phyloP scores from a whole-genome alignment of 1,140 invertebrate species.

The Drosophila seguyi region DNA sequence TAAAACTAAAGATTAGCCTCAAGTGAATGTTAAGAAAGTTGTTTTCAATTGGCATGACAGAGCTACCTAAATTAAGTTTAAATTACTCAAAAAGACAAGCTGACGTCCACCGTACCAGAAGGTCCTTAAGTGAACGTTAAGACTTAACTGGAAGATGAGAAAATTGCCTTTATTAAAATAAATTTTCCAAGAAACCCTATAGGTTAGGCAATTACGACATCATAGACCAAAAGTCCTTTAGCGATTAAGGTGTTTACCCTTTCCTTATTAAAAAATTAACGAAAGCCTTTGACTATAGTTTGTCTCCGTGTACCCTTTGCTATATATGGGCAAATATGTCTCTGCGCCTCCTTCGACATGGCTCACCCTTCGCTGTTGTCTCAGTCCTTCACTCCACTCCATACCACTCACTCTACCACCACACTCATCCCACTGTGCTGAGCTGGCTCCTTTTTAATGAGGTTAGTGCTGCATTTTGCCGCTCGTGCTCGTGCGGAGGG shows the following conservation, averaged over 20 bases:
- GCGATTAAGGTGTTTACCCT: not conserved
- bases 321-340: slow-evolving; percentile 20
- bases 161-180: not conserved
- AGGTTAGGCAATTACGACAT: not conserved
- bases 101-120: not conserved
- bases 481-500: slow-evolving; percentile 28
- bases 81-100: too few relatives aligned
- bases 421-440: slow-evolving; percentile 26
- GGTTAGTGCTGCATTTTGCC: slow-evolving; percentile 69
- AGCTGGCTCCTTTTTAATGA: slow-evolving; percentile 70
- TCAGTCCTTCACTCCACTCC: slow-evolving; percentile 24
- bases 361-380: slow-evolving; percentile 45
- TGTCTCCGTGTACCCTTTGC: slow-evolving; percentile 12
- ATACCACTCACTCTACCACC: not conserved
- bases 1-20: too few relatives aligned
- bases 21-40: not conserved
- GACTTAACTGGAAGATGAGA: not conserved
- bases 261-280: too few relatives aligned
- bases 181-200: not conserved
- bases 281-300: not conserved
- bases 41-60: not conserved
- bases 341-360: slow-evolving; percentile 38
- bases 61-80: too few relatives aligned
- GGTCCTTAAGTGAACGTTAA: not conserved
- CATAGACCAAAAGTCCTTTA: not conserved